These are phyloP conservation scores for Porites evermanni DNA, from an alignment of 92 coral and sea anemone genomes.

Conservation along the genomic window DNA sequence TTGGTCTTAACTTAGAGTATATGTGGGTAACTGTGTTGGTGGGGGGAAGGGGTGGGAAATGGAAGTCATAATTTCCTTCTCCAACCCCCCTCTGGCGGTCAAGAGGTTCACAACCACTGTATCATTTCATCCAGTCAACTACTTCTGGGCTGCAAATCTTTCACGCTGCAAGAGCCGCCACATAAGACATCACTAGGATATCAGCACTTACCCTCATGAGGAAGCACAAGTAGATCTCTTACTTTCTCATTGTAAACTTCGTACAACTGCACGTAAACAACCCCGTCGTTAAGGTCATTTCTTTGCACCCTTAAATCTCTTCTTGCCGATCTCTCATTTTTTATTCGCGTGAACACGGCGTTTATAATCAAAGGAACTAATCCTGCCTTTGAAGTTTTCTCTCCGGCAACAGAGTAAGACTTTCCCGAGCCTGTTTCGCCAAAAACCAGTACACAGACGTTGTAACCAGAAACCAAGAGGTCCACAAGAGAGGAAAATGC, in stretches of 20 bases:
- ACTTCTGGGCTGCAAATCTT: no score
- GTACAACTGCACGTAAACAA: constrained; percentile 58
- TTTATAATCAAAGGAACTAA: constrained; percentile 77
- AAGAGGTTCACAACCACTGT: no score
- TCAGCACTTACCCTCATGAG: constrained; percentile 71
- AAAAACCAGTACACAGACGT: constrained; percentile 75
- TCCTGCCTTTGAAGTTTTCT: constrained; percentile 84
- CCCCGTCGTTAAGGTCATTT: constrained; percentile 44
- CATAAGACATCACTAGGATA: no score
- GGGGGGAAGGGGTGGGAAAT: no score
- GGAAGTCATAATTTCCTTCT: no score
- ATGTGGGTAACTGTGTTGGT: no score
- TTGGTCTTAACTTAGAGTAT: no score
- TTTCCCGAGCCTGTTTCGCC: constrained; percentile 90
- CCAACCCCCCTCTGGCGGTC: no score
- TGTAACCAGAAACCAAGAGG: constrained; percentile 78
- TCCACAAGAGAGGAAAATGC: constrained; percentile 72
- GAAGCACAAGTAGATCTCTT: constrained; percentile 68
- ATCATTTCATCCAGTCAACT: no score
- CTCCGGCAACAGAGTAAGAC: constrained; percentile 85
- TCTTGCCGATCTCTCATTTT: constrained; percentile 43
- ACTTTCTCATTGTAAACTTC: constrained; percentile 82
- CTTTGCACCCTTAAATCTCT: constrained; percentile 58
- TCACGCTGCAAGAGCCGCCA: no score
- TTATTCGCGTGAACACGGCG: constrained; percentile 72